A percentile compares a stretch with the other conserved stretches of the same genome.
Conservation (phyloP, 2,113 vertebrate genomes). For the Harpagus bidentatus region DNA sequence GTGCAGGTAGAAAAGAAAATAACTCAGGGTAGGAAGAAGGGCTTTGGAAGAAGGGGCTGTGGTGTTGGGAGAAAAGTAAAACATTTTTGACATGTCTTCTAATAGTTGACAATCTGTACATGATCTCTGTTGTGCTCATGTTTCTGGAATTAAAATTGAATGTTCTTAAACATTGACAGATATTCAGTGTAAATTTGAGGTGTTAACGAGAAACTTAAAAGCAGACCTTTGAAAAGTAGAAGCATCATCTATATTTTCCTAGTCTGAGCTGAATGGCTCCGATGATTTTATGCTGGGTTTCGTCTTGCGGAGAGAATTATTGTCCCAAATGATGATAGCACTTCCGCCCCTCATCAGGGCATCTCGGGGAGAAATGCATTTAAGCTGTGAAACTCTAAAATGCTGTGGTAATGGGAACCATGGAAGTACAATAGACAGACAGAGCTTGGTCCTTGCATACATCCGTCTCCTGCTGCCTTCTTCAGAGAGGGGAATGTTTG, state of each 20-base stretch:
- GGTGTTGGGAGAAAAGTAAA: neutral
- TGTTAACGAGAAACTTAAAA: neutral
- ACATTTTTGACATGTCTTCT: neutral
- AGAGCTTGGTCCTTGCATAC: neutral
- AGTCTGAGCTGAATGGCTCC: neutral
- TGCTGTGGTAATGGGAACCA: neutral
- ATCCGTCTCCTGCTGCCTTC: constrained; percentile 38
- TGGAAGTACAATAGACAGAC: constrained; percentile 4
- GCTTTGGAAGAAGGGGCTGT: neutral
- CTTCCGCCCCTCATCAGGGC: neutral
- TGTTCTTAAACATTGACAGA: neutral
- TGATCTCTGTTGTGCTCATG: neutral
- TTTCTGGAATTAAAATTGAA: neutral
- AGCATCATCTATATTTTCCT: neutral
- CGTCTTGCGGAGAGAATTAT: neutral
- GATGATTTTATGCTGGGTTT: neutral
- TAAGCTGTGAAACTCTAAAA: neutral
- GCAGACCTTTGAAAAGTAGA: neutral
- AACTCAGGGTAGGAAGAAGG: neutral
- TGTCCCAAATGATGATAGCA: neutral
- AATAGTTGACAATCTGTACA: neutral
- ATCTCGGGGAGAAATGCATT: neutral
- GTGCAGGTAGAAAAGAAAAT: neutral
- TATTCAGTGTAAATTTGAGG: neutral
- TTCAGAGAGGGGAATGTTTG: constrained; percentile 24